A percentile compares a stretch with the other conserved stretches of the same genome.
Conservation (phyloP, 2,113 vertebrate species). For the Ivindomyrus marchei region DNA sequence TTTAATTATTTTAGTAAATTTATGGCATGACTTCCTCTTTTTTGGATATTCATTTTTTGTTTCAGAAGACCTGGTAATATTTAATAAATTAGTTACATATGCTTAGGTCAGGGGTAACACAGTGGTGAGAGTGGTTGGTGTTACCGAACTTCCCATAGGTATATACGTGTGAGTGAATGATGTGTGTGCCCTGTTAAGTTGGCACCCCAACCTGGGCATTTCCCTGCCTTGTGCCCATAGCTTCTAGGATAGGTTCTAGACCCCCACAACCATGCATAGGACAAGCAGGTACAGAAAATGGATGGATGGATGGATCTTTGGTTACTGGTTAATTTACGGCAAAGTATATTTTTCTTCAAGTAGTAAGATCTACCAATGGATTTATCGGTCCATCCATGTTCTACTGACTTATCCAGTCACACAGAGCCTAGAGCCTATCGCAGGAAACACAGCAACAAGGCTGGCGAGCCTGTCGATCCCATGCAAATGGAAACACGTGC, state of each 20-base stretch:
- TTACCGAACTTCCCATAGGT: neutral
- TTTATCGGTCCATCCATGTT: neutral
- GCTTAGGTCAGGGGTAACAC: neutral
- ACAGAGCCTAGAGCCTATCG: neutral
- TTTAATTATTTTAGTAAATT: constrained; percentile 34
- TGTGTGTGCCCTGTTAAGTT: neutral
- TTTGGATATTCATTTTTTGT: constrained; percentile 30
- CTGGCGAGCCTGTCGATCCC: neutral
- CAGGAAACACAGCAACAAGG: neutral
- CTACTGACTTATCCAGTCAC: neutral
- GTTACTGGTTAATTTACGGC: neutral
- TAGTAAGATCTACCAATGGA: neutral
- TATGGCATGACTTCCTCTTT: constrained; percentile 28
- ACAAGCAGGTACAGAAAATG: neutral
- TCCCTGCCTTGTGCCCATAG: neutral
- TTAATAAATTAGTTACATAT: constrained; percentile 2
- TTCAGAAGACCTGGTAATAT: constrained; percentile 25
- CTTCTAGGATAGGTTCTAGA: neutral
- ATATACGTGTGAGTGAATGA: neutral
- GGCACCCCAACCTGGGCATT: neutral
- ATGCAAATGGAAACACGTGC: constrained; percentile 14
- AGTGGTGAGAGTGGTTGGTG: neutral
- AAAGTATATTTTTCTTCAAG: neutral
- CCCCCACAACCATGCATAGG: neutral
- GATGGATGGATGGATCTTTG: neutral